Evolutionary conservation across 2,113 vertebrate genomes (phyloP), one percentile per base, ranked within the genome.

Genomic region (Desmodus rotundus): DNA sequence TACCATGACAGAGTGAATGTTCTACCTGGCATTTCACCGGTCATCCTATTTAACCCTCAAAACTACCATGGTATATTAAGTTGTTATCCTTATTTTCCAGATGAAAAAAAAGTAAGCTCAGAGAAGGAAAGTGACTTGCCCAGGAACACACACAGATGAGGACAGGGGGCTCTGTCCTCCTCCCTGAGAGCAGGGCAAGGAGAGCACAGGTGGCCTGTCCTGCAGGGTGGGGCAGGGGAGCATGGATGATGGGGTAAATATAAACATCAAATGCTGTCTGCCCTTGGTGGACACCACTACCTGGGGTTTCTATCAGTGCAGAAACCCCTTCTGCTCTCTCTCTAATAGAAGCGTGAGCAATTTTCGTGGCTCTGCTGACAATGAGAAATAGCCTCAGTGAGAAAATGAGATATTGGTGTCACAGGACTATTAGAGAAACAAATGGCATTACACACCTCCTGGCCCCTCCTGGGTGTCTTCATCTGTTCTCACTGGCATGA

Each of bases 391-490:
- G 50, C 36, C 47, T 96, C 38, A 14, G 12, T 4, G 67, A 86
- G 73, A 65, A 94, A 90, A 89, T 96, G 88, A 96, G 96, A 58
- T 86, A 77, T 65, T 38, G 80, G 87, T 91, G 77, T 94, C 93
- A 85, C 52, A 80, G 54, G 61, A 68, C 86, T 80, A 86, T 81
- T 76, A 92, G 84, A 63, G 58, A 70, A 93, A 74, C 50, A 87
- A 89, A 92, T 58, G 77, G 33, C 70, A 16, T 20, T 5, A 1
- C 43, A 20, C 24, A 1, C 52, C 11, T 13, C 61, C 52, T 78
- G 50, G 26, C n/a, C 28, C 28, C 50, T 26, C 38, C 19, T 33
- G 11, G 26, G 17, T 2, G 5, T 43, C 58, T 26, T 70, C 26
- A 15, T 47, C 43, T 58, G 70, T 87, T 31, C 88, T 72, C 36